phyloP scores from a whole-genome alignment of 2,888 invertebrate genomes.

The Agriopis marginaria region DNA sequence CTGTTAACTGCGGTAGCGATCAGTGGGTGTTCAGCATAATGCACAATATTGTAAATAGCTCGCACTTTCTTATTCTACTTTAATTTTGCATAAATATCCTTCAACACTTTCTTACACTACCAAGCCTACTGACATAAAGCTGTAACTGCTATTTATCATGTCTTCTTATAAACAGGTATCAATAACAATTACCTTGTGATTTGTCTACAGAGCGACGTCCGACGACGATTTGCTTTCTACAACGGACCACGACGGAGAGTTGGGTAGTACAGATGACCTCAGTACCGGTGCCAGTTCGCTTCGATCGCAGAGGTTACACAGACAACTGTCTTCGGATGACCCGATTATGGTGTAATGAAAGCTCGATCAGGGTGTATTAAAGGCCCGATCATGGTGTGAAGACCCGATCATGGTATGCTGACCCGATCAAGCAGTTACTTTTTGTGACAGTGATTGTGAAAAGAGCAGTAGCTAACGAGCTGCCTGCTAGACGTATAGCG shows the following conservation, averaged over 20 bases:
- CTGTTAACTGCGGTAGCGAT: not conserved
- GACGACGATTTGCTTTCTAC: constrained; percentile 94
- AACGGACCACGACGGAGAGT: constrained; percentile 92
- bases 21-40: not conserved
- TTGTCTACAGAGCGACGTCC: constrained; percentile 89
- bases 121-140: constrained; percentile 24
- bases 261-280: constrained; percentile 88
- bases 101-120: constrained; percentile 14
- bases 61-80: not conserved
- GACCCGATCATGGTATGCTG: not conserved
- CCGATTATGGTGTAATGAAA: constrained; percentile 79
- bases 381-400: not conserved
- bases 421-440: constrained; percentile 8
- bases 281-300: constrained; percentile 71
- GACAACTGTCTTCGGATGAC: constrained; percentile 83
- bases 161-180: not conserved
- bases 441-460: constrained; percentile 2
- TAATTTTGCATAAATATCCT: not conserved
- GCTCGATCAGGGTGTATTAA: too few relatives aligned
- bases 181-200: constrained; percentile 11
- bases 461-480: constrained; percentile 8
- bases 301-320: constrained; percentile 76
- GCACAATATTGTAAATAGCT: constrained; percentile 6
- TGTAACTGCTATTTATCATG: constrained; percentile 5
- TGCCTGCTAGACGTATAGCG: constrained; percentile 2